A percentile compares a stretch with the other conserved stretches of the same genome.
These are phyloP conservation scores for Perca schrenkii DNA, from an alignment of 2,113 vertebrate species.

Conservation along the genomic window DNA sequence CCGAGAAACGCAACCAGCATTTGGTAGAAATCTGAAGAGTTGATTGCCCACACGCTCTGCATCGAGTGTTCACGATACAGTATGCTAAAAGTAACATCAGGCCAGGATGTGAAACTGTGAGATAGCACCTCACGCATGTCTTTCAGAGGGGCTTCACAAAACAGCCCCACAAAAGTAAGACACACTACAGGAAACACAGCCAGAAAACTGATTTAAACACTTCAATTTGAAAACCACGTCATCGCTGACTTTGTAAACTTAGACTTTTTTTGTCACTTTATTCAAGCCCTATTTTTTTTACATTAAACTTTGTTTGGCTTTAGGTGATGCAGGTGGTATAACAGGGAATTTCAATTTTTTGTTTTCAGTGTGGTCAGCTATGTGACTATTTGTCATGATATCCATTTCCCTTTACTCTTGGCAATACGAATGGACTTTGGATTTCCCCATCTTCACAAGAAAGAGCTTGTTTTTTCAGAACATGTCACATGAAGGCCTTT, in stretches of 20 bases:
- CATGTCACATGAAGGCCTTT: constrained; percentile 9
- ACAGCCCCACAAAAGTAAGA: background rate
- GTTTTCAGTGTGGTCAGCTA: constrained; percentile 12
- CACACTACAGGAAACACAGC: background rate
- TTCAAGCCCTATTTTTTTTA: background rate
- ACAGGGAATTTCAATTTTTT: constrained; percentile 40
- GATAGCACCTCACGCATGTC: background rate
- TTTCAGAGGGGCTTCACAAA: background rate
- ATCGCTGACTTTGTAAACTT: background rate
- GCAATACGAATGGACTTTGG: background rate
- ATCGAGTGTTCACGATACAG: background rate
- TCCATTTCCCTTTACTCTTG: constrained; percentile 29
- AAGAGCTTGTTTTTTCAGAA: background rate
- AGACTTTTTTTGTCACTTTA: background rate
- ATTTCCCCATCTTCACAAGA: constrained; percentile 16
- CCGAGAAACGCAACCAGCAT: constrained; percentile 63
- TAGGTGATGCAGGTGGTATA: background rate
- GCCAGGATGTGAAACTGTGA: constrained; percentile 53
- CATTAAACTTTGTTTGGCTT: background rate
- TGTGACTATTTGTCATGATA: constrained; percentile 12
- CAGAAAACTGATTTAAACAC: background rate
- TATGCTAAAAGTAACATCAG: background rate
- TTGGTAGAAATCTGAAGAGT: constrained; percentile 9
- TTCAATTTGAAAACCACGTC: background rate
- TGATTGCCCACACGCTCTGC: background rate